These are phyloP conservation scores for Heliconius himera DNA, from an alignment of 1,140 invertebrate genomes.

Conservation along the genomic window DNA sequence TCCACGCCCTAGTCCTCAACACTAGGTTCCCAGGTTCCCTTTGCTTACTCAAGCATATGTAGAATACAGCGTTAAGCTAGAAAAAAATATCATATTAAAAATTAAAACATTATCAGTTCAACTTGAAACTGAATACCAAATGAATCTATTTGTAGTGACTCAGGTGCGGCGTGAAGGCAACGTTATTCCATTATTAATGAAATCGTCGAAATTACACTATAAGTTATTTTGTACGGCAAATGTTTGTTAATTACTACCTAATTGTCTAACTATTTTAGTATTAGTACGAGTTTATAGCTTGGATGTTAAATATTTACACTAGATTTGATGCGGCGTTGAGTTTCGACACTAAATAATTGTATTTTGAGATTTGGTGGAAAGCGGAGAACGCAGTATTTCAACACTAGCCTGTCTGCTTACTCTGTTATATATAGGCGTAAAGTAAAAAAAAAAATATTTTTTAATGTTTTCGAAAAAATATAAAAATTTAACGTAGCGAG, in stretches of 20 bases:
- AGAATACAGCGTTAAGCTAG: neutral
- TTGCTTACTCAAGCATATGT: neutral
- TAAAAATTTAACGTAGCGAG: too few species aligned
- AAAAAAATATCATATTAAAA: neutral
- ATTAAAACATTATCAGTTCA: neutral
- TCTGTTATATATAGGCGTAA: too few species aligned
- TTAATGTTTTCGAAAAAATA: too few species aligned
- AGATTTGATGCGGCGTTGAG: too few species aligned
- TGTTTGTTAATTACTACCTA: neutral
- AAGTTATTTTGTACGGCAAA: neutral
- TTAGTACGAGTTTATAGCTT: too few species aligned
- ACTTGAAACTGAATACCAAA: neutral
- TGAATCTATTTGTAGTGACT: neutral
- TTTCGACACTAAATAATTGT: too few species aligned
- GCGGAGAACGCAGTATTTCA: neutral
- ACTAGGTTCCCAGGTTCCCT: neutral
- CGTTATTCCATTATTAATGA: conserved; percentile 1
- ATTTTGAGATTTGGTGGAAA: too few species aligned
- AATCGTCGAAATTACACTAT: neutral
- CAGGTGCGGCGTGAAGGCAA: neutral
- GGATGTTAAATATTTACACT: too few species aligned
- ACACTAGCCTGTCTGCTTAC: neutral
- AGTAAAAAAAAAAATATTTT: too few species aligned
- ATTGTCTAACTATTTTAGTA: neutral
- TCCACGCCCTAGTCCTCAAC: neutral